Conservation (phyloP, 2,797 vertebrate genomes). For the Pempheris klunzingeri region DNA sequence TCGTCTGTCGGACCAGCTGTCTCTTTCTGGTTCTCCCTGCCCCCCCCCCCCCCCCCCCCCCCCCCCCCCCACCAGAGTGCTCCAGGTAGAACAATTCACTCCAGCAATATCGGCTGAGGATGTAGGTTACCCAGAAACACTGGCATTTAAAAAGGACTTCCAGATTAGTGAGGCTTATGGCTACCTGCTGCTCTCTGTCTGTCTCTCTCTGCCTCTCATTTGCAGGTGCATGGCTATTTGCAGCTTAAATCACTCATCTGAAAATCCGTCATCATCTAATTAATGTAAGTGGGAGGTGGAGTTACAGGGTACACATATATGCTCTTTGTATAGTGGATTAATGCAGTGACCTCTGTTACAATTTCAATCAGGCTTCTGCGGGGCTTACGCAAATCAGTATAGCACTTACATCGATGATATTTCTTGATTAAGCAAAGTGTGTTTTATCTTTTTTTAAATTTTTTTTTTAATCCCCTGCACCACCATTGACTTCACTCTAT, state of each 20-base stretch:
- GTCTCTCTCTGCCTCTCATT: conserved; percentile 20
- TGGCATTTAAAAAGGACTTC: conserved; percentile 49
- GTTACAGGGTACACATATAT: background rate
- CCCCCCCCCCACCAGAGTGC: background rate
- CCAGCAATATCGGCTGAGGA: conserved; percentile 35
- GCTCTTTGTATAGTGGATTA: conserved; percentile 16
- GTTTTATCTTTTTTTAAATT: conserved; percentile 14
- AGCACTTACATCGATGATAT: conserved; percentile 58
- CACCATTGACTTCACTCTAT: background rate
- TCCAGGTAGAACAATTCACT: conserved; percentile 50
- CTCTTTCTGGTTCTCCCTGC: background rate
- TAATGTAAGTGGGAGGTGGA: conserved; percentile 24
- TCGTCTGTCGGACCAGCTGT: conserved; percentile 31
- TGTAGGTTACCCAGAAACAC: conserved; percentile 67
- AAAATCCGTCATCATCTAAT: conserved; percentile 56
- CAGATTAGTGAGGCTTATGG: conserved; percentile 70
- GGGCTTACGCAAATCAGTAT: conserved; percentile 40
- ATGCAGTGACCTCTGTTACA: background rate
- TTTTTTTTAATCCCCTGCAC: too few species aligned
- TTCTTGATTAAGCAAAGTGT: conserved; percentile 62
- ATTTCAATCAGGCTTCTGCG: conserved; percentile 22
- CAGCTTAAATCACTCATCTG: conserved; percentile 25
- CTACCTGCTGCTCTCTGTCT: conserved; percentile 50
- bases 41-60: background rate
- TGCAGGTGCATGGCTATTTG: conserved; percentile 45